These are phyloP conservation scores for Cyclina sinensis DNA, from an alignment of 1,140 invertebrate species.

Conservation along the genomic window DNA sequence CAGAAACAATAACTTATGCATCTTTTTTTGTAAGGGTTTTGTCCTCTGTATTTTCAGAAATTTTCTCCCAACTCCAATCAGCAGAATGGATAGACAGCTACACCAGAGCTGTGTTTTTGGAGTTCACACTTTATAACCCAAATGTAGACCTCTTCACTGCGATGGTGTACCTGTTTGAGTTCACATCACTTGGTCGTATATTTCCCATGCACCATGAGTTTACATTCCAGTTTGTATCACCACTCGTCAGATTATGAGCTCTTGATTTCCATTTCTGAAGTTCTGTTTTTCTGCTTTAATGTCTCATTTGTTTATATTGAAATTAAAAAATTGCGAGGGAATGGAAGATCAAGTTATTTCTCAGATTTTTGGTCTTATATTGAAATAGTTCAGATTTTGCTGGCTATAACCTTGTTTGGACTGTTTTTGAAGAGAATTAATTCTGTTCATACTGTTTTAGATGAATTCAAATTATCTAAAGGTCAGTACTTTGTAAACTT, in stretches of 20 bases:
- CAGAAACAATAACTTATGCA: no score
- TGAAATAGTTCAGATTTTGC: conserved; percentile 41
- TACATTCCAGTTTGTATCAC: conserved; percentile 65
- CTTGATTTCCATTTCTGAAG: conserved; percentile 54
- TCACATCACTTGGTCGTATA: conserved; percentile 56
- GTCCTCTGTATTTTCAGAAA: no score
- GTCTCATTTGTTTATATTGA: conserved; percentile 55
- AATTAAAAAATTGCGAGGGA: conserved; percentile 41
- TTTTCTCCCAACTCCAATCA: conserved; percentile 73
- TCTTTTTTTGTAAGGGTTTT: no score
- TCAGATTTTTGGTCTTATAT: conserved; percentile 55
- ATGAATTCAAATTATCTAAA: conserved; percentile 28
- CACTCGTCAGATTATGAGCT: conserved; percentile 41
- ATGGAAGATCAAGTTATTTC: conserved; percentile 53
- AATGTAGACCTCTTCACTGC: conserved; percentile 72
- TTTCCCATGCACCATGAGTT: conserved; percentile 63
- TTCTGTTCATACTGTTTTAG: conserved; percentile 16
- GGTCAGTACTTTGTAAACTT: conserved; percentile 61
- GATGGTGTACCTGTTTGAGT: conserved; percentile 60
- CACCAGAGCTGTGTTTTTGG: conserved; percentile 87
- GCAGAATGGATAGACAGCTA: conserved; percentile 86
- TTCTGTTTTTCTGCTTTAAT: conserved; percentile 50
- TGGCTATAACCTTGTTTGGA: conserved; percentile 42
- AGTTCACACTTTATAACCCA: conserved; percentile 88
- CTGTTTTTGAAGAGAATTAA: conserved; percentile 60